Evolutionary conservation across 1,140 invertebrate species (phyloP), one percentile per base, ranked within the genome.

Genomic region (Triops cancriformis): DNA sequence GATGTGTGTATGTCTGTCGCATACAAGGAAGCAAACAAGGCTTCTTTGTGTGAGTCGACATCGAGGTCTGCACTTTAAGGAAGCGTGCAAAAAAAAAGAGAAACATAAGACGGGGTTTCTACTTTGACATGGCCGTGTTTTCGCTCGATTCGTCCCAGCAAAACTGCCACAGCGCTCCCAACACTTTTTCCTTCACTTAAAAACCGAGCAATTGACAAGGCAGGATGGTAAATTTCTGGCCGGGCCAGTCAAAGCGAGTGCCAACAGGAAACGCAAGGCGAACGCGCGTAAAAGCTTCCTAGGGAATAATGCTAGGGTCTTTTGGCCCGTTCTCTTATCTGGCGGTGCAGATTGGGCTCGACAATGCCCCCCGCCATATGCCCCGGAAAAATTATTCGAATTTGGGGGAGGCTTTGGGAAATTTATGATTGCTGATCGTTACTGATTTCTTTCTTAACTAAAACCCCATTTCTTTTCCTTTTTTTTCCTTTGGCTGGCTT

Each of bases 371-470:
- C 23, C 5, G 51, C 23, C 31, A 37, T 37, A 37, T 37, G 31
- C 31, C 31, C 31, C 31, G 31, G 31, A 37, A 37, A 37, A 37
- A 37, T 37, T 37, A 37, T 37, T 37, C 31, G 31, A 37, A 37
- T 37, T 37, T 37, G 31, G 31, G n/a, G 18, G 51, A 64, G 51
- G 14, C 51, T 18, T 23, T 23, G 3, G 14, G 18, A 64, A 64
- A 64, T 64, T 64, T 64, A 64, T 64, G 51, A 64, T 64, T 64
- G 51, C 51, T 64, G 51, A 18, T 64, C 51, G 51, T 64, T 64
- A 64, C 23, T 64, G 51, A 64, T 64, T 64, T 64, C 51, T 64
- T 64, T 64, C 31, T 23, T 64, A 64, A 64, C 51, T n/a, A 1
- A 64, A 64, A 64, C 18, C 51, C 51, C 4, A n/a, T n/a, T 9